Evolutionary conservation across 2,888 invertebrate species (phyloP).

Genomic region (Synergus itoensis): DNA sequence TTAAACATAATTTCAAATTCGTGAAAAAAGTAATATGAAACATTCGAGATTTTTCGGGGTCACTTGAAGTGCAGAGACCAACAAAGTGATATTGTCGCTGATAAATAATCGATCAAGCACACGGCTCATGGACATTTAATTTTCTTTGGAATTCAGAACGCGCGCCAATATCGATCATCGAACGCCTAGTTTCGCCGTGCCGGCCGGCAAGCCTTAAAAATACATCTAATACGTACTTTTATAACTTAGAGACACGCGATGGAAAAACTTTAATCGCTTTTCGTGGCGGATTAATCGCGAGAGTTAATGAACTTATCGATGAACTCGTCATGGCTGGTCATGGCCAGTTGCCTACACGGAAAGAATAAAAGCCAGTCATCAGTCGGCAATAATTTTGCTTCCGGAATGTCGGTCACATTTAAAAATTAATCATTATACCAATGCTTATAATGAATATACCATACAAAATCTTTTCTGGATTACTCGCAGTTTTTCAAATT

Average conservation of each 20-base stretch:
- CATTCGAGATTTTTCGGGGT: not conserved
- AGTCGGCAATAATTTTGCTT: not conserved
- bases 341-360: not conserved
- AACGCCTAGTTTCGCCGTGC: constrained; percentile 18
- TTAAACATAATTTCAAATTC: too few relatives aligned
- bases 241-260: constrained; percentile 36
- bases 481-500: too few relatives aligned
- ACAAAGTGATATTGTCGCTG: not conserved
- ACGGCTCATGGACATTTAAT: constrained; percentile 19
- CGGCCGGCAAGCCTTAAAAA: constrained; percentile 29
- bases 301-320: constrained; percentile 38
- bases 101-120: constrained; percentile 23
- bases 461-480: not conserved
- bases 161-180: constrained; percentile 21
- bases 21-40: too few relatives aligned
- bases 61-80: not conserved
- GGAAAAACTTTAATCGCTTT: constrained; percentile 28
- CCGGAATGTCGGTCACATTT: not conserved
- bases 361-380: constrained; percentile 13
- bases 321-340: constrained; percentile 22
- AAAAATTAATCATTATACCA: not conserved
- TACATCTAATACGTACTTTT: constrained; percentile 1
- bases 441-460: not conserved
- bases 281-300: constrained; percentile 15
- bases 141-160: constrained; percentile 30